phyloP scores from a whole-genome alignment of 2,888 invertebrate species.

The Neria commutata region DNA sequence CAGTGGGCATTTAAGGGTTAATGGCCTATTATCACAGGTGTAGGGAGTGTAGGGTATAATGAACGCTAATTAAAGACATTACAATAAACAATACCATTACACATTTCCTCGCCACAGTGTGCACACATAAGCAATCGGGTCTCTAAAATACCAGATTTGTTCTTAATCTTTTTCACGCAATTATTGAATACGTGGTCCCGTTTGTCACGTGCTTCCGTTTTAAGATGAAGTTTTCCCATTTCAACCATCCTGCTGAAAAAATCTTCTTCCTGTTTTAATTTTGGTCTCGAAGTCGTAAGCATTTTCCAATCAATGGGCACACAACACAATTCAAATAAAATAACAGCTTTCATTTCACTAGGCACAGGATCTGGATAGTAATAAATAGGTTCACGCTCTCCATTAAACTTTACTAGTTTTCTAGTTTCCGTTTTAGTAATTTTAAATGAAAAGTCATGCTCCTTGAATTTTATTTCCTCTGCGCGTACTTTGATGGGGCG shows the following conservation, averaged over 20 bases:
- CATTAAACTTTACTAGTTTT: constrained; percentile 56
- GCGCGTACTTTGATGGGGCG: constrained; percentile 82
- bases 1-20: too few species aligned
- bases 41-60: constrained; percentile 28
- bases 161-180: constrained; percentile 77
- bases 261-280: constrained; percentile 82
- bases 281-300: constrained; percentile 86
- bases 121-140: constrained; percentile 75
- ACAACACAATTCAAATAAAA: constrained; percentile 71
- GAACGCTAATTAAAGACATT: constrained; percentile 15
- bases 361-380: constrained; percentile 78
- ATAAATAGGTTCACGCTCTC: constrained; percentile 56
- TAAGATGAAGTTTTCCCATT: constrained; percentile 78
- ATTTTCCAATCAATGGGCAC: constrained; percentile 93
- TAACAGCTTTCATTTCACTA: constrained; percentile 71
- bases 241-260: constrained; percentile 85
- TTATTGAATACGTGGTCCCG: constrained; percentile 70
- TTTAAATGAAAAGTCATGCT: constrained; percentile 76
- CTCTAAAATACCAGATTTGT: constrained; percentile 81
- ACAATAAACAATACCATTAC: constrained; percentile 66
- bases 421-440: constrained; percentile 75
- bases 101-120: constrained; percentile 87
- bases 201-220: constrained; percentile 75
- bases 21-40: neutral
- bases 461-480: constrained; percentile 79